Conservation (phyloP, 1,140 invertebrate genomes). For the Drosophila melanica region DNA sequence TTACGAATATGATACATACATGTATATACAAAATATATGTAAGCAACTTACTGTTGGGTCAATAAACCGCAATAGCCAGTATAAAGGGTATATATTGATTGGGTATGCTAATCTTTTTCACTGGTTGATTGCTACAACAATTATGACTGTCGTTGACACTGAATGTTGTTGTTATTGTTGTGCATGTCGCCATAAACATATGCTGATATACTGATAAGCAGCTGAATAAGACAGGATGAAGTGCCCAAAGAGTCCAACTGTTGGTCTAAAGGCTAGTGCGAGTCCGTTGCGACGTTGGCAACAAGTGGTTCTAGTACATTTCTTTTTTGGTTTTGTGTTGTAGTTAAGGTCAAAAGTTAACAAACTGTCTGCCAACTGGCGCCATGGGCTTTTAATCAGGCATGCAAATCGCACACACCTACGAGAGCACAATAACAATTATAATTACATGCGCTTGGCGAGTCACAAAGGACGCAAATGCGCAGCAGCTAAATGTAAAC, state of each 20-base stretch:
- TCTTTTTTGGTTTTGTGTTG: not conserved
- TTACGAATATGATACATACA: not conserved
- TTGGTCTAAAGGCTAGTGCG: too few species aligned
- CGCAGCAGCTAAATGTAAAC: constrained; percentile 24
- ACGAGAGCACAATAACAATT: not conserved
- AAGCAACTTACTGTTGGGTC: constrained; percentile 38
- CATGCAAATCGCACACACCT: not conserved
- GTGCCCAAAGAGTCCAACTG: too few species aligned
- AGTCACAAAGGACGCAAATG: constrained; percentile 21
- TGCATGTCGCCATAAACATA: constrained; percentile 13
- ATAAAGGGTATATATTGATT: not conserved
- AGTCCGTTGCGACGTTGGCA: not conserved
- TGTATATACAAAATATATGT: constrained; percentile 1
- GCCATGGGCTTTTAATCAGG: constrained; percentile 14
- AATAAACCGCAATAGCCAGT: constrained; percentile 27
- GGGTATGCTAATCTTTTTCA: not conserved
- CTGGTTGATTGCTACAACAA: constrained; percentile 14
- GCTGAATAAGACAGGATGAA: too few species aligned
- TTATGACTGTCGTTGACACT: not conserved
- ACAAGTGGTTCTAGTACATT: not conserved
- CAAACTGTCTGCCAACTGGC: constrained; percentile 15
- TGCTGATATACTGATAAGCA: constrained; percentile 14
- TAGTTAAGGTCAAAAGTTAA: constrained; percentile 20
- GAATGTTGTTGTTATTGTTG: constrained; percentile 9
- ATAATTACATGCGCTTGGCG: constrained; percentile 13